These are phyloP conservation scores for Antrozous pallidus DNA, from an alignment of 2,797 vertebrate genomes.

Conservation along the genomic window DNA sequence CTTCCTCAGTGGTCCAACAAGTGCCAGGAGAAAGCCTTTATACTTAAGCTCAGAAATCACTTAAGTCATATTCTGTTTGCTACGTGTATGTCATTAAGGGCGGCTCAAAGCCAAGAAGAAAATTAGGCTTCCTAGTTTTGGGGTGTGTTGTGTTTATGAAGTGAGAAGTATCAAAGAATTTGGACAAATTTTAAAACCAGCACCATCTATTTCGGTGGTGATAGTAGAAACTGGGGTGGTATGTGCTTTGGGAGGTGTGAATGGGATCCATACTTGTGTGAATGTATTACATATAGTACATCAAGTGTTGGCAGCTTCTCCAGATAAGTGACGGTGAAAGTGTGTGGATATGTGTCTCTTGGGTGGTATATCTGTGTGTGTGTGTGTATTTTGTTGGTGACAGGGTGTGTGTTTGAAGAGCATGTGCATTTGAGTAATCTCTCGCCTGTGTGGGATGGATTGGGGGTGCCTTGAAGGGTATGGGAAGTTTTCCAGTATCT, in stretches of 20 bases:
- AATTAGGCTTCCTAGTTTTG: neutral
- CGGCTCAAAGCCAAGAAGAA: neutral
- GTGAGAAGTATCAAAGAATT: neutral
- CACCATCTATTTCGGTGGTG: neutral
- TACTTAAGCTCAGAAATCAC: neutral
- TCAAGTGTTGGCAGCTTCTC: neutral
- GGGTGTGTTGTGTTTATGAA: too few species aligned
- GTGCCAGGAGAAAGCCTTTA: neutral
- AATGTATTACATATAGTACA: neutral
- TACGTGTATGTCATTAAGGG: neutral
- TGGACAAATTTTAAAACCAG: neutral
- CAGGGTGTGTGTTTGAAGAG: neutral
- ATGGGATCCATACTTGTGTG: neutral
- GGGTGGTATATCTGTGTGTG: neutral
- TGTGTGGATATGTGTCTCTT: neutral
- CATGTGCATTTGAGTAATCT: neutral
- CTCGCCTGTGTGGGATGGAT: neutral
- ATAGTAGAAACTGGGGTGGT: neutral
- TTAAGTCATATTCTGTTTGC: neutral
- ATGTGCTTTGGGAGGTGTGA: neutral
- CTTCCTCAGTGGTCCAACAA: neutral
- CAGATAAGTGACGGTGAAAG: neutral
- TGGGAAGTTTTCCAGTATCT: neutral
- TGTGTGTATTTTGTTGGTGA: neutral
- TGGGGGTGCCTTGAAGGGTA: neutral